Conservation (phyloP, 2,888 invertebrate genomes). For the Fragum fragum region DNA sequence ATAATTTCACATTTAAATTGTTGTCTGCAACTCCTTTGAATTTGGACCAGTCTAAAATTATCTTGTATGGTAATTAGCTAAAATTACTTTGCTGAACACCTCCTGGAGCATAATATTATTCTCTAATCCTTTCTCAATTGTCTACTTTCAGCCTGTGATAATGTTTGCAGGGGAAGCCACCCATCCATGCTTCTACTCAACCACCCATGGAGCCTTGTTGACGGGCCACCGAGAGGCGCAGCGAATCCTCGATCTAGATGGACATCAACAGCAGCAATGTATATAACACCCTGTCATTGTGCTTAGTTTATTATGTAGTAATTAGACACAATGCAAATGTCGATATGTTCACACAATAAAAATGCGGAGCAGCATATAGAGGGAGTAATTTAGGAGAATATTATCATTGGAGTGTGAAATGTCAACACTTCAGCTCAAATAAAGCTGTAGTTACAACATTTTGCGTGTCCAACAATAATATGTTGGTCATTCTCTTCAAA, state of each 20-base stretch:
- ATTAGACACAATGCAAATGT: neutral
- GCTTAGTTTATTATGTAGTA: neutral
- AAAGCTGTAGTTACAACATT: no score
- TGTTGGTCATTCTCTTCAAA: no score
- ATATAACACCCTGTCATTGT: neutral
- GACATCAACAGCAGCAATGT: neutral
- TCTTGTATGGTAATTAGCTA: no score
- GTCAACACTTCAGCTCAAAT: no score
- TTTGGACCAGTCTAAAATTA: no score
- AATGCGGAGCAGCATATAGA: no score
- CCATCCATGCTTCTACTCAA: conserved; percentile 97
- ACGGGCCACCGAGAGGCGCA: conserved; percentile 89
- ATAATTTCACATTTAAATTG: no score
- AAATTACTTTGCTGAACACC: no score
- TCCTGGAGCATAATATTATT: neutral
- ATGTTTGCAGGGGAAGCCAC: conserved; percentile 98
- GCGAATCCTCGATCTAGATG: conserved; percentile 78
- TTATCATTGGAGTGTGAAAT: neutral
- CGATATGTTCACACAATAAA: no score
- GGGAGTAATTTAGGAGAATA: no score
- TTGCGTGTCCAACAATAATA: no score
- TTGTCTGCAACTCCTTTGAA: no score
- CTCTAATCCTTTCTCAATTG: neutral
- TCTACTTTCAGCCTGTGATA: conserved; percentile 90
- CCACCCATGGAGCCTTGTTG: conserved; percentile 97